phyloP scores from a whole-genome alignment of 2,888 invertebrate genomes.

The Drosophila buzzatii region DNA sequence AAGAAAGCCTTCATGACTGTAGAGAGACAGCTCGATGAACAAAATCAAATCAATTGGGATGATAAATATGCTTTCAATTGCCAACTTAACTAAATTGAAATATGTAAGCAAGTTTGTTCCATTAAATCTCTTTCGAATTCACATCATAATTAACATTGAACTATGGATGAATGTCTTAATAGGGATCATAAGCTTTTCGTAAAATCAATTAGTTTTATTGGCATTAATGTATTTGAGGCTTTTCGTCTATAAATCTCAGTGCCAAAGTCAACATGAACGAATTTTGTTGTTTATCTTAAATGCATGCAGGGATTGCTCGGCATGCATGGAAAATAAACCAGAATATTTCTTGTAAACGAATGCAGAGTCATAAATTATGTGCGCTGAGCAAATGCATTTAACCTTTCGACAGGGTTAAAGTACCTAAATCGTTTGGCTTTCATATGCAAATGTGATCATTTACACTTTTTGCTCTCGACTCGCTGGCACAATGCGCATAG shows the following conservation, averaged over 20 bases:
- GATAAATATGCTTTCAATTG: not conserved
- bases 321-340: slow-evolving; percentile 3
- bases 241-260: slow-evolving; percentile 23
- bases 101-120: not conserved
- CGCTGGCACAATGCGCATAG: slow-evolving; percentile 29
- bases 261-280: slow-evolving; percentile 39
- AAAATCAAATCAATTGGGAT: too few relatives aligned
- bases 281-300: slow-evolving; percentile 50
- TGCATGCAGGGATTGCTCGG: not conserved
- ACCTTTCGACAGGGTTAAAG: slow-evolving; percentile 44
- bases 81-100: not conserved
- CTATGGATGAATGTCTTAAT: not conserved
- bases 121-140: not conserved
- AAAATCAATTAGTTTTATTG: not conserved
- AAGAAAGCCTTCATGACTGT: too few relatives aligned
- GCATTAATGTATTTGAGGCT: not conserved
- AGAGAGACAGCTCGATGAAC: too few relatives aligned
- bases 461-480: slow-evolving; percentile 43
- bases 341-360: slow-evolving; percentile 9
- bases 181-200: not conserved
- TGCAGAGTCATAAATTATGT: slow-evolving; percentile 48
- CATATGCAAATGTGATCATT: slow-evolving; percentile 59
- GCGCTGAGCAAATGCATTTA: slow-evolving; percentile 60
- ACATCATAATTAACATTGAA: not conserved
- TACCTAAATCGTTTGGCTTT: slow-evolving; percentile 28